Percentiles rank a stretch among this genome's conserved stretches.
Conservation (phyloP, 2,113 vertebrate genomes). For the Sander vitreus region DNA sequence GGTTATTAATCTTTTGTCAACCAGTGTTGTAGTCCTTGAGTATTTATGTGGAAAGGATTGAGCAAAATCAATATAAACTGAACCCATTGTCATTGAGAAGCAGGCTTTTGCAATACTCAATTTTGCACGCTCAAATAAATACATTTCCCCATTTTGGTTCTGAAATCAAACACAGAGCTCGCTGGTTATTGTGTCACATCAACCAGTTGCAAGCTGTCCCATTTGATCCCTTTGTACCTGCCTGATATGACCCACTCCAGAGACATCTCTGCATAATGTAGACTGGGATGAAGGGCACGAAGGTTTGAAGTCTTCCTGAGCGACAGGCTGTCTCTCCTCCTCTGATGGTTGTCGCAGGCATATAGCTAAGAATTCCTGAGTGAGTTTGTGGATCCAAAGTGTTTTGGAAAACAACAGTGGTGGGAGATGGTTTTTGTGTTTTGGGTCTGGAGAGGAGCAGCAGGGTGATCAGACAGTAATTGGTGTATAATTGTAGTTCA, state of each 20-base stretch:
- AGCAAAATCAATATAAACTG: not conserved
- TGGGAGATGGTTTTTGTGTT: not conserved
- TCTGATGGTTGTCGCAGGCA: slow-evolving; percentile 6
- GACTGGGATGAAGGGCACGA: not conserved
- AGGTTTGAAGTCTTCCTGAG: slow-evolving; percentile 29
- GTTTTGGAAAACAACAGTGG: not conserved
- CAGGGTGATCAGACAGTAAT: not conserved
- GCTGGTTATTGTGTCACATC: slow-evolving; percentile 14
- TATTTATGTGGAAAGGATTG: not conserved
- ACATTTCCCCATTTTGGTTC: not conserved
- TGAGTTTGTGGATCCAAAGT: not conserved
- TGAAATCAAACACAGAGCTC: slow-evolving; percentile 2
- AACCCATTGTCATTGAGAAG: not conserved
- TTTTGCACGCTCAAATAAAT: not conserved
- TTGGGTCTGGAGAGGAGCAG: not conserved
- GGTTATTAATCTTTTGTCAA: not conserved
- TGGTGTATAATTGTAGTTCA: slow-evolving; percentile 13
- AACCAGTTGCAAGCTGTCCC: not conserved
- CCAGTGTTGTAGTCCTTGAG: not conserved
- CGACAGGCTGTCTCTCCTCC: slow-evolving; percentile 10
- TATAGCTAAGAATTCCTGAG: not conserved
- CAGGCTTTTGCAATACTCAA: not conserved
- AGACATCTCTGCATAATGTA: slow-evolving; percentile 20
- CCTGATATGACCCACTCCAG: slow-evolving; percentile 6
- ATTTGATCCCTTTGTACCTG: slow-evolving; percentile 25